These are phyloP conservation scores for Pheucticus melanocephalus DNA, from an alignment of 2,113 vertebrate genomes.

Conservation along the genomic window DNA sequence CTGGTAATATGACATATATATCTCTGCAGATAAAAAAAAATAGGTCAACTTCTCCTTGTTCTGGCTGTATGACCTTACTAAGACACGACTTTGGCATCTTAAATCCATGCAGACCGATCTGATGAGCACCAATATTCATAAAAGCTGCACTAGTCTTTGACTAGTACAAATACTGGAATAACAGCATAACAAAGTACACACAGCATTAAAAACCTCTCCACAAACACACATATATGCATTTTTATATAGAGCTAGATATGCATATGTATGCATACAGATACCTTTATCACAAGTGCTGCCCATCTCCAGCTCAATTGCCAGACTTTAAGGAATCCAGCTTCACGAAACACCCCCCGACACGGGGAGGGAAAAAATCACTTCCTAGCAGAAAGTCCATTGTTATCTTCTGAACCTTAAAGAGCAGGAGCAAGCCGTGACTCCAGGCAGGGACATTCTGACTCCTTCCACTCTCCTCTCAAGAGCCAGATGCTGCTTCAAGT, in stretches of 20 bases:
- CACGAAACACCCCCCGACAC: constrained; percentile 62
- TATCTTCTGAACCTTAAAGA: constrained; percentile 65
- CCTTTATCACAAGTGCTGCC: constrained; percentile 96
- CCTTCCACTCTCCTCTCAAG: constrained; percentile 57
- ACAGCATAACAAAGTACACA: background rate
- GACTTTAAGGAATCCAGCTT: constrained; percentile 74
- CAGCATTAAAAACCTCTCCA: background rate
- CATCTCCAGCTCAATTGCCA: constrained; percentile 83
- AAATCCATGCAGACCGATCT: constrained; percentile 46
- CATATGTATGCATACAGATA: constrained; percentile 69
- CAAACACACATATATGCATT: background rate
- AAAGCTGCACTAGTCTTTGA: background rate
- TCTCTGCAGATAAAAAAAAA: constrained; percentile 67
- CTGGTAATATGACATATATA: constrained; percentile 51
- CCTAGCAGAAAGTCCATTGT: constrained; percentile 73
- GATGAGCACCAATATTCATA: constrained; percentile 24
- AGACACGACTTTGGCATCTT: constrained; percentile 57
- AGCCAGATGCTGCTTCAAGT: constrained; percentile 66
- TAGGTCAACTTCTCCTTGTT: constrained; percentile 69
- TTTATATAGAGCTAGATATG: background rate
- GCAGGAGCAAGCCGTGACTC: constrained; percentile 55
- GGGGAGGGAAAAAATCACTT: constrained; percentile 61
- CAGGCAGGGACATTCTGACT: constrained; percentile 68
- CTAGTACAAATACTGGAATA: background rate
- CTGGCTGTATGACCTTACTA: constrained; percentile 68